Evolutionary conservation across 2,113 vertebrate species (phyloP).

Genomic region (Rhinolophus sinicus): DNA sequence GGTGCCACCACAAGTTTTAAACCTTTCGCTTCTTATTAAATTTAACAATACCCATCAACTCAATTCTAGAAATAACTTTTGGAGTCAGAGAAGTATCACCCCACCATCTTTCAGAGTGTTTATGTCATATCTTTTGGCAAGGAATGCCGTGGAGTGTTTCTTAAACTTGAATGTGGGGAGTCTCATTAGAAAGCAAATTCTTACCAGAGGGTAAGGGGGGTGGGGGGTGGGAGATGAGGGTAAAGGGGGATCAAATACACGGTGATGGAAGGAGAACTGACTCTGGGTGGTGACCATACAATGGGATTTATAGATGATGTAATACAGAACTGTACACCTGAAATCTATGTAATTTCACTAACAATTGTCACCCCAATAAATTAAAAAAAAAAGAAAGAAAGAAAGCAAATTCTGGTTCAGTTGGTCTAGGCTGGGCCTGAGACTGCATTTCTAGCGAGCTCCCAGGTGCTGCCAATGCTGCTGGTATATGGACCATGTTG

Average conservation of each 20-base stretch:
- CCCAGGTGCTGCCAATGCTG: background rate
- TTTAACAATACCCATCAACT: background rate
- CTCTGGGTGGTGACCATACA: no score
- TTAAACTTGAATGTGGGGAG: background rate
- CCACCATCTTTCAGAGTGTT: background rate
- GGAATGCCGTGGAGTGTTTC: background rate
- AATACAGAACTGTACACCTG: no score
- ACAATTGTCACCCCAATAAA: no score
- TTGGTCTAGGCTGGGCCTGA: background rate
- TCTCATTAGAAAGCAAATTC: background rate
- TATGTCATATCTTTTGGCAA: background rate
- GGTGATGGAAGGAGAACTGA: no score
- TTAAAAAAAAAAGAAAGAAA: no score
- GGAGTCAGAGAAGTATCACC: background rate
- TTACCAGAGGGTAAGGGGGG: no score
- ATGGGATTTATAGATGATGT: no score
- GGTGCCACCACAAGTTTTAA: background rate
- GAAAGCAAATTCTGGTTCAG: background rate
- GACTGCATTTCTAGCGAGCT: background rate
- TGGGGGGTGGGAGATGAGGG: no score
- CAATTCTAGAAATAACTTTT: background rate
- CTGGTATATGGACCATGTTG: background rate
- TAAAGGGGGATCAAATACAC: no score
- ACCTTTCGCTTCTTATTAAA: constrained; percentile 15
- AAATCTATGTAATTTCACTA: no score